Base-by-base conservation (phyloP, 1,140 invertebrate genomes). In the Panagrolaimus sp. region DNA sequence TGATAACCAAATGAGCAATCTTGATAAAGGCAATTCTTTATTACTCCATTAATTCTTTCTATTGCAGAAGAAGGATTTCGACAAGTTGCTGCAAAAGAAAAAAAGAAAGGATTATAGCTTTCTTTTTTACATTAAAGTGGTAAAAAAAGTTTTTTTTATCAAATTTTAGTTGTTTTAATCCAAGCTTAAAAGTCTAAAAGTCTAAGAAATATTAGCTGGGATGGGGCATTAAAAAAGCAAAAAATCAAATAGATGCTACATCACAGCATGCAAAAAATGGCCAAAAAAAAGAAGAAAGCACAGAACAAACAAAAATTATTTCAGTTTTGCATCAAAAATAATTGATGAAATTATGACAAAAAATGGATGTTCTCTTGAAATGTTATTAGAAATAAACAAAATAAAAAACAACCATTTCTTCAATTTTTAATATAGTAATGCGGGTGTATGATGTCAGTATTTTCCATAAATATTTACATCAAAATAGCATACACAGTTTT, bases 1-100 rank as follows among this genome's bases (percentile, higher is more conserved):
- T 74, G 75, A 51, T 74, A 75, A 13, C 65, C 73, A 0, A 43
- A 70, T 8, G 64, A 67, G 31, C 74, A 75, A 31, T 44, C 42
- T 57, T 75, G 76, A 44, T 71, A 76, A 23, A 75, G 65, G 53
- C 74, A 75, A 53, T 75, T 75, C 63, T 79, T 75, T 9, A 76
- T 73, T 14, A 71, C 64, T 5, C 61, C 44, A 43, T 31, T 43
- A 23, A 31, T 14, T 23, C 74, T 7, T 57, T 75, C 74, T 11
- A 75, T 73, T 53, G 57, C 57, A 11, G 74, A 67, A 31, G 25
- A 47, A 7, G 76, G 77, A 64, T 76, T 75, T 20, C 67, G 62
- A 23, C 74, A 75, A 23, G 61, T 74, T 20, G 74, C 74, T 75
- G 31, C 45, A 65, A 53, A 71, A 13, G 14, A 14, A 27, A 42